A percentile compares a stretch with the other conserved stretches of the same genome.
These are phyloP conservation scores for Platalea minor DNA, from an alignment of 2,797 vertebrate species.

Conservation along the genomic window DNA sequence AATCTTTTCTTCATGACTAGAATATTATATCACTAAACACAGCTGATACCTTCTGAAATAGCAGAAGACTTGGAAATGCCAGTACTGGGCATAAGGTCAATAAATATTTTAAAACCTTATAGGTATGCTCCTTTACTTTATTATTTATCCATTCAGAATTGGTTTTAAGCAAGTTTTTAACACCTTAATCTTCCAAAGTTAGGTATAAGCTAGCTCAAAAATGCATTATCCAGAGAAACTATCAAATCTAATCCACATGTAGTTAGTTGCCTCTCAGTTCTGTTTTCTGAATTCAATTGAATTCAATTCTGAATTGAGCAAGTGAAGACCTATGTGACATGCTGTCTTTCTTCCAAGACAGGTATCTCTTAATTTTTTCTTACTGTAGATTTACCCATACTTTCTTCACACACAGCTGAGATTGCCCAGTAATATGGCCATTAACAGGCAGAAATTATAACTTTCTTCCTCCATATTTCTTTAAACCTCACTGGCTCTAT, in stretches of 20 bases:
- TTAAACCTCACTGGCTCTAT: neutral
- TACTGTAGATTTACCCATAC: neutral
- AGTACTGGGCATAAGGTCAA: neutral
- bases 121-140: neutral
- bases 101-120: slow-evolving; percentile 5
- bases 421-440: neutral
- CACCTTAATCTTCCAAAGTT: neutral
- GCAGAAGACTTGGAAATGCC: neutral
- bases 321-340: neutral
- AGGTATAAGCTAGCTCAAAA: neutral
- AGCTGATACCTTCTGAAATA: neutral
- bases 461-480: neutral
- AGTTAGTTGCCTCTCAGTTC: neutral
- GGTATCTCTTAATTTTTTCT: neutral
- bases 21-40: neutral
- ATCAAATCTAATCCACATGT: neutral
- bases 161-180: neutral
- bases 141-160: neutral
- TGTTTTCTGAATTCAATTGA: neutral
- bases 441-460: neutral
- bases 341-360: neutral
- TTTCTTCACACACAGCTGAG: neutral
- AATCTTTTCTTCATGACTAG: neutral
- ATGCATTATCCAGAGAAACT: neutral
- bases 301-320: neutral